Conservation (phyloP, 2,888 invertebrate genomes). For the Adelphocoris suturalis region DNA sequence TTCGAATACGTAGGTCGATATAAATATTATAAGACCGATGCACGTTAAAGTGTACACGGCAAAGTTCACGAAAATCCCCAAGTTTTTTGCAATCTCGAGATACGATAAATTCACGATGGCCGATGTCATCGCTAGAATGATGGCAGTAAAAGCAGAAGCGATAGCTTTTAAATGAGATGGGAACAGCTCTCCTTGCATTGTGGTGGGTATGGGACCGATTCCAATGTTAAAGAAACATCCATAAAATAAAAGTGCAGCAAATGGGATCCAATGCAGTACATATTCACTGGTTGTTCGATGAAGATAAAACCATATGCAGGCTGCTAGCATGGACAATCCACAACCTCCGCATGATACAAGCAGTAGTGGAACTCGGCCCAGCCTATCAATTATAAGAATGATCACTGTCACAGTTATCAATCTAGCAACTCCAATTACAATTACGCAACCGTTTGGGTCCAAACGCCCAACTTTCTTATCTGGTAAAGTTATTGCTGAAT, state of each 20-base stretch:
- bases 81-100: constrained; percentile 81
- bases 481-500: constrained; percentile 74
- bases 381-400: constrained; percentile 62
- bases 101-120: constrained; percentile 83
- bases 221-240: constrained; percentile 81
- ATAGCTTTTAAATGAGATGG: constrained; percentile 83
- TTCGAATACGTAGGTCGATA: constrained; percentile 83
- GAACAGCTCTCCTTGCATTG: constrained; percentile 83
- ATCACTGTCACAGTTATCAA: constrained; percentile 70
- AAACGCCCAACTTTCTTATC: constrained; percentile 53
- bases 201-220: constrained; percentile 82
- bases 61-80: constrained; percentile 84
- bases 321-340: constrained; percentile 61
- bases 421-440: constrained; percentile 73
- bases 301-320: constrained; percentile 72
- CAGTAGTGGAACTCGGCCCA: constrained; percentile 75
- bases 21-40: constrained; percentile 79
- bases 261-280: constrained; percentile 68
- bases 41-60: constrained; percentile 83
- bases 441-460: constrained; percentile 72
- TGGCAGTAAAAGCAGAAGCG: constrained; percentile 82
- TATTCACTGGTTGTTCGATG: not conserved
- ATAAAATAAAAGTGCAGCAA: constrained; percentile 70
- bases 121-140: constrained; percentile 81
- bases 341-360: constrained; percentile 72